A percentile compares a stretch with the other conserved stretches of the same genome.
These are phyloP conservation scores for Pentalonia nigronervosa DNA, from an alignment of 1,140 invertebrate species.

Conservation along the genomic window DNA sequence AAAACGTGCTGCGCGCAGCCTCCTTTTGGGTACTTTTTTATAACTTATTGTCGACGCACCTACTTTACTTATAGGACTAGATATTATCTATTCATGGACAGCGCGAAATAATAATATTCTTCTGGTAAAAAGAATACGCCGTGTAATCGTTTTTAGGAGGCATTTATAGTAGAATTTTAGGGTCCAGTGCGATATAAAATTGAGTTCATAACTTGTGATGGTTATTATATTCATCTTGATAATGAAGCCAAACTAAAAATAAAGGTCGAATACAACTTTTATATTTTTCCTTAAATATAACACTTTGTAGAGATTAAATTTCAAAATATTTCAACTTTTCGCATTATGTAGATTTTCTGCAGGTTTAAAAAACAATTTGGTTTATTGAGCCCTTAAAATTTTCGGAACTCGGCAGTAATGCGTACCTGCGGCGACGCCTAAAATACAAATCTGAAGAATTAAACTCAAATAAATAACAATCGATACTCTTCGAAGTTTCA, in stretches of 20 bases:
- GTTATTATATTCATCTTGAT: background rate
- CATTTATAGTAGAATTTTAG: background rate
- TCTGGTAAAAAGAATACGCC: background rate
- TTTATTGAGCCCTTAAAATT: background rate
- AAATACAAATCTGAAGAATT: background rate
- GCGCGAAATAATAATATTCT: background rate
- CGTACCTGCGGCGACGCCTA: background rate
- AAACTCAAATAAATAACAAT: background rate
- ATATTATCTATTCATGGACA: background rate
- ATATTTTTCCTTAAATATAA: background rate
- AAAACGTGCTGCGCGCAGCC: background rate
- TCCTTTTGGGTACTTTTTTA: background rate
- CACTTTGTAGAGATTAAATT: background rate
- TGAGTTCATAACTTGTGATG: background rate
- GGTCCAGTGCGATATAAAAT: background rate
- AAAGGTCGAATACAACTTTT: background rate
- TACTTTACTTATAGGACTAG: background rate
- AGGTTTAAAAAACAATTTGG: background rate
- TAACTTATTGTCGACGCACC: background rate
- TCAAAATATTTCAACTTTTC: conserved; percentile 22
- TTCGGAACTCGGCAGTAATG: background rate
- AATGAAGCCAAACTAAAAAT: background rate
- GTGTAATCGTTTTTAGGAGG: background rate
- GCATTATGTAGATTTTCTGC: background rate
- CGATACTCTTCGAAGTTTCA: background rate